These are phyloP conservation scores for Ectemnius lituratus DNA, from an alignment of 2,888 invertebrate species.

Conservation along the genomic window DNA sequence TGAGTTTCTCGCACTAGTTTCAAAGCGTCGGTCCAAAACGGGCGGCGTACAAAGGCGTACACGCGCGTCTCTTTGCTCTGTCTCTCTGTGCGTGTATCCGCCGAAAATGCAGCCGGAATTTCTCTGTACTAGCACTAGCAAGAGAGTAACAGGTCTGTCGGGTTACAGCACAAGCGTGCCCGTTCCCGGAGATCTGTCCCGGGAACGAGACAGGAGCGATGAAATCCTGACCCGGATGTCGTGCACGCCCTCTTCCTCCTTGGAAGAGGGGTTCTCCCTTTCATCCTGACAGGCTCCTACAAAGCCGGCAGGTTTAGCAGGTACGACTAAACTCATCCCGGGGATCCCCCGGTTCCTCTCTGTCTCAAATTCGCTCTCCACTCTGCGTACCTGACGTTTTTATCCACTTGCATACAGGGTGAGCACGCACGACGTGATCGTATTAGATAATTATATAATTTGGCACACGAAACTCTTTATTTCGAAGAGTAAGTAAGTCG, in stretches of 20 bases:
- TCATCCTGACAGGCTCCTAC: constrained; percentile 31
- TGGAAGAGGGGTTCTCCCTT: neutral
- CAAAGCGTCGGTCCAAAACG: constrained; percentile 4
- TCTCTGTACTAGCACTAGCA: too few relatives aligned
- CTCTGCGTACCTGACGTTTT: constrained; percentile 24
- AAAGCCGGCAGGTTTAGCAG: constrained; percentile 49
- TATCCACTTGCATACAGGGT: neutral
- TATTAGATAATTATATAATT: too few relatives aligned
- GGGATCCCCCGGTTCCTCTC: constrained; percentile 21
- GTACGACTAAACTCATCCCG: constrained; percentile 28
- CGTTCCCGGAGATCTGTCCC: constrained; percentile 9
- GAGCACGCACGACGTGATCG: too few relatives aligned
- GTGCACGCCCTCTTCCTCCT: constrained; percentile 30
- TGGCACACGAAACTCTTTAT: too few relatives aligned
- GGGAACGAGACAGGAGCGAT: neutral
- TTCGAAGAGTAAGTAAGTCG: too few relatives aligned
- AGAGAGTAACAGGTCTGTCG: constrained; percentile 27
- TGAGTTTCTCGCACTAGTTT: too few relatives aligned
- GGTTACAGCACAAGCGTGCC: constrained; percentile 6
- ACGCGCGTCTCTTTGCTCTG: too few relatives aligned
- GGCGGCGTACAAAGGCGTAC: neutral
- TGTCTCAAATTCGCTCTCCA: constrained; percentile 31
- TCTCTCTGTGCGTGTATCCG: too few relatives aligned
- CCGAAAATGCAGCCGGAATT: too few relatives aligned
- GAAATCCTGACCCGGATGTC: constrained; percentile 39